Base-by-base conservation (phyloP, 2,888 invertebrate species). In the Troides helena region DNA sequence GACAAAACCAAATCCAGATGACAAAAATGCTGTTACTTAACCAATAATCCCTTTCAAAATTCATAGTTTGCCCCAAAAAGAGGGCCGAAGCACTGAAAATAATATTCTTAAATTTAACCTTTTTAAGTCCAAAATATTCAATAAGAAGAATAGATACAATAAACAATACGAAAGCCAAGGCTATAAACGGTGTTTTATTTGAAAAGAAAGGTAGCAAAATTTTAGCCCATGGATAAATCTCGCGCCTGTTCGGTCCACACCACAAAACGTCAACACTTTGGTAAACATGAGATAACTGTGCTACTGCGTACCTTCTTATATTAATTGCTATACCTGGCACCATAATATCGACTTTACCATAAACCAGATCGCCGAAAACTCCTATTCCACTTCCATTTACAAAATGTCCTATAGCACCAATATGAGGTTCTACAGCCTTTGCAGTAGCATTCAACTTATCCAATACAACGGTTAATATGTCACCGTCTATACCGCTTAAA, bases 1-100 rank as follows among this genome's bases (percentile, higher is more conserved):
- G 76, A 68, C 85, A 84, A 73, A 81, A 87, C 86, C 87, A 88
- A 73, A 89, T 77, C 89, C 88, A 89, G 21, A 84, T 66, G 2
- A 81, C 69, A 68, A 83, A 85, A 7, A 85, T 73, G 65, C 61
- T 75, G 68, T 88, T 88, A 5, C 80, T 70, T 0, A 84, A 64
- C 70, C 76, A 77, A 25, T 80, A 81, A 53, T 79, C 78, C 0
- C 84, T 81, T 65, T 77, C 72, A 62, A 84, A 82, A 18, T 76
- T 78, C 0, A 78, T 76, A 62, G 73, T 74, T 72, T 86, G 85
- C 0, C 88, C 87, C n/a, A 89, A 72, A 71, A 87, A 83, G 70
- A 87, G 74, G 18, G 77, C 76, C 18, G 83, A 80, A 8, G 83
- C 75, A 67, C 78, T 76, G 70, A 81, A 84, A 3, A 78, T 39